Conservation (phyloP, 2,888 invertebrate species). For the Gibbula magus region DNA sequence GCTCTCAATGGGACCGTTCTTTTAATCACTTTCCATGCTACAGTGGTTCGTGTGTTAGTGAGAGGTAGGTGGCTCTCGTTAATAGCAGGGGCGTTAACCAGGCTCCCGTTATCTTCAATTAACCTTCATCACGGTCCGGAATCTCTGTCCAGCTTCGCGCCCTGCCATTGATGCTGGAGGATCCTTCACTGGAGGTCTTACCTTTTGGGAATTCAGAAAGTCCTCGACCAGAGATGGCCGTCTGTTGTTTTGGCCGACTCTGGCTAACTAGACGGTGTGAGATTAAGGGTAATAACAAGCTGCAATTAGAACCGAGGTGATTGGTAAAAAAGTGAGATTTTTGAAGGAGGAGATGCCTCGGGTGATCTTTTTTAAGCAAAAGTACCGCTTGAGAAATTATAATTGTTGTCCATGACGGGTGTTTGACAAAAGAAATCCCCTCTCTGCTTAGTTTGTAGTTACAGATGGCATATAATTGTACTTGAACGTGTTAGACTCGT, state of each 20-base stretch:
- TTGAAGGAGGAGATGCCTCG: background rate
- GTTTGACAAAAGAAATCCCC: background rate
- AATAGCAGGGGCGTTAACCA: background rate
- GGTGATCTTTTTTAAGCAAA: background rate
- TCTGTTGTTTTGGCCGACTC: background rate
- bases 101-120: background rate
- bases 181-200: background rate
- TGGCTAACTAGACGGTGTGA: background rate
- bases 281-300: slow-evolving; percentile 1
- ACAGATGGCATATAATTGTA: slow-evolving; percentile 1
- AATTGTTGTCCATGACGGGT: slow-evolving; percentile 8
- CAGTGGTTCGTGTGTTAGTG: background rate
- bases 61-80: background rate
- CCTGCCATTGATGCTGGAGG: background rate
- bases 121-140: background rate
- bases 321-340: background rate
- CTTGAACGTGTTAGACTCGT: background rate
- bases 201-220: background rate
- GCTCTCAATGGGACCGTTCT: background rate
- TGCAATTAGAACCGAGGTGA: background rate
- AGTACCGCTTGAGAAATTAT: background rate
- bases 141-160: background rate
- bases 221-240: background rate
- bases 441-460: background rate
- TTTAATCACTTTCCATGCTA: slow-evolving; percentile 5